Evolutionary conservation across 2,797 vertebrate species (phyloP), one percentile per base, ranked within the genome.

Genomic region (Acanthopagrus latus): DNA sequence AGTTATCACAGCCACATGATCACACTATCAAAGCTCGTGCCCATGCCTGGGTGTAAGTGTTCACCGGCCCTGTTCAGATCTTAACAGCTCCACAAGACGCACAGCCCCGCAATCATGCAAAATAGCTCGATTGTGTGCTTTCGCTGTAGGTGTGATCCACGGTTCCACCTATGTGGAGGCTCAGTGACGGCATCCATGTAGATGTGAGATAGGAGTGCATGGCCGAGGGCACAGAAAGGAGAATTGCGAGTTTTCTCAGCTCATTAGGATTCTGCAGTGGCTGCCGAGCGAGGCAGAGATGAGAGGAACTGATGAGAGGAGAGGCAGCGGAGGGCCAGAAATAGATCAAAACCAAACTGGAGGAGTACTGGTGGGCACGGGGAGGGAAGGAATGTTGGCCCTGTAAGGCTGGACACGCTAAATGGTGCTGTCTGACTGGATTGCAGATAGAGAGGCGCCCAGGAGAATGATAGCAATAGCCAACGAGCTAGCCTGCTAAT

Each of bases 301-400:
- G 87, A 88, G 88, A 83, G 44, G 87, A 80, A 64, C 72, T 76
- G 91, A 90, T 89, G 88, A 88, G 90, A 89, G 73, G 86, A 87
- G 82, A 90, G 67, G 81, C 86, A 73, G 78, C 13, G 50, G 14
- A 75, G 73, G 54, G 77, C 83, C 89, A 86, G 89, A 88, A 94
- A 93, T 89, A 92, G 92, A 94, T 93, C 87, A 89, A 86, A 92
- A 86, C 84, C 63, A 74, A 82, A 91, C 70, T 50, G 57, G 81
- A 86, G 86, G 79, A 77, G 74, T 38, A 73, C 62, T 74, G 44
- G 71, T 83, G 89, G 86, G 83, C 81, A 82, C 0, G 7, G 52
- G 50, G 68, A 77, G 57, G 69, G 71, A 71, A 82, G 78, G 88
- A 83, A 88, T 91, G 82, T 80, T 72, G 76, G 71, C 69, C 85